A percentile compares a stretch with the other conserved stretches of the same genome.
Evolutionary conservation across 2,888 invertebrate genomes (phyloP).

Genomic region (Pterostichus niger): DNA sequence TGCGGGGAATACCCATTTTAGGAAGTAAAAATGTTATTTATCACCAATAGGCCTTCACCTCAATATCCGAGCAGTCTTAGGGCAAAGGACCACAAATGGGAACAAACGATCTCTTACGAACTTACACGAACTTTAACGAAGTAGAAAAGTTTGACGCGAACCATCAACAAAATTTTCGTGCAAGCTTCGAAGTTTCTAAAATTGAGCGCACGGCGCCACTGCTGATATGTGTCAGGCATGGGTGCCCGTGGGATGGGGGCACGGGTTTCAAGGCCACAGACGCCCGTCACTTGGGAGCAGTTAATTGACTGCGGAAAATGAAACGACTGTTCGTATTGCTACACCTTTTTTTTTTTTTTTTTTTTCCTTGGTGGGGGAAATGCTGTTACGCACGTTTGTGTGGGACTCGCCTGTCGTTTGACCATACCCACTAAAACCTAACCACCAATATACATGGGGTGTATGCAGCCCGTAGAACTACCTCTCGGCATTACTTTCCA

Average conservation of each 20-base stretch:
- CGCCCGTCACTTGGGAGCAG: constrained; percentile 21
- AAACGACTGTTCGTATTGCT: constrained; percentile 1
- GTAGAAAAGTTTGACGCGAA: constrained; percentile 55
- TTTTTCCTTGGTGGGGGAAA: too few species aligned
- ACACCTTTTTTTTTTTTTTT: too few species aligned
- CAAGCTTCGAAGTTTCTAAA: constrained; percentile 30
- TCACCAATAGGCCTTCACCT: constrained; percentile 31
- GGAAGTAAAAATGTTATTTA: constrained; percentile 30
- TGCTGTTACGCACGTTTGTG: too few species aligned
- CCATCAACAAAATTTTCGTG: constrained; percentile 58
- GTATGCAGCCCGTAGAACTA: too few species aligned
- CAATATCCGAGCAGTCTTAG: neutral
- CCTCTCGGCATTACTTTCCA: too few species aligned
- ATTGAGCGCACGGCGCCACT: constrained; percentile 24
- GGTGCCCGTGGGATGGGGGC: neutral
- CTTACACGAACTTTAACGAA: constrained; percentile 52
- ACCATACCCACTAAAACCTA: too few species aligned
- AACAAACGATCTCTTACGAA: constrained; percentile 59
- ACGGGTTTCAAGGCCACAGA: constrained; percentile 10
- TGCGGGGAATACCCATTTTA: constrained; percentile 9
- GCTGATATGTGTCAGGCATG: constrained; percentile 38
- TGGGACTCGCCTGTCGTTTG: too few species aligned
- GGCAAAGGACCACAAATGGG: constrained; percentile 42
- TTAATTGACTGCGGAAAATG: constrained; percentile 42
- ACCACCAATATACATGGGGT: too few species aligned